These are phyloP conservation scores for Deilephila elpenor DNA, from an alignment of 2,888 invertebrate genomes.

Conservation along the genomic window DNA sequence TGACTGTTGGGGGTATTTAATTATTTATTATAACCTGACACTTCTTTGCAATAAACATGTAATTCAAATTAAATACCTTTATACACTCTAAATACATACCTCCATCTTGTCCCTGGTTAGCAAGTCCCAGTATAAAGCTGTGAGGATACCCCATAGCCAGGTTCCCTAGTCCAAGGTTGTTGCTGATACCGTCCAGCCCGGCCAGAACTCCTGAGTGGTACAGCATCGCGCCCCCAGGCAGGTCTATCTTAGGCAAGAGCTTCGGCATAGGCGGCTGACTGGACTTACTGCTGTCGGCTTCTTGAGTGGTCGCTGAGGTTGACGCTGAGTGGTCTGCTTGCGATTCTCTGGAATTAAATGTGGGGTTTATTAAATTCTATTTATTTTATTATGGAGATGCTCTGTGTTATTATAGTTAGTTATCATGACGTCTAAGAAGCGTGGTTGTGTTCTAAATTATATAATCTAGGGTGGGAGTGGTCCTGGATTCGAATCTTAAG, in stretches of 20 bases:
- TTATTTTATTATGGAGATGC: not conserved
- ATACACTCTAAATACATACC: slow-evolving; percentile 53
- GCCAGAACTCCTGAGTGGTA: slow-evolving; percentile 72
- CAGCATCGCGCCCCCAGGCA: slow-evolving; percentile 79
- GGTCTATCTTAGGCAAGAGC: slow-evolving; percentile 71
- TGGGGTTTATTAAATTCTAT: not conserved
- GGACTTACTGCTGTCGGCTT: slow-evolving; percentile 72
- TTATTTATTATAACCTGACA: too few relatives aligned
- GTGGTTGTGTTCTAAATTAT: too few relatives aligned
- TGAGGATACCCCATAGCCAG: slow-evolving; percentile 80
- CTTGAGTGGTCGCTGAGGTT: slow-evolving; percentile 71
- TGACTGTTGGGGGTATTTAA: too few relatives aligned
- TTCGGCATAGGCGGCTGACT: slow-evolving; percentile 63
- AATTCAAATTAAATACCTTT: too few relatives aligned
- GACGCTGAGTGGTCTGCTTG: slow-evolving; percentile 66
- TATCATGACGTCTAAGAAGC: too few relatives aligned
- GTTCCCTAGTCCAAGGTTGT: slow-evolving; percentile 73
- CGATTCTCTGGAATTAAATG: slow-evolving; percentile 56
- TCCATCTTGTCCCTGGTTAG: slow-evolving; percentile 79
- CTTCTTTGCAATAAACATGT: too few relatives aligned
- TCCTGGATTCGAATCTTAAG: too few relatives aligned
- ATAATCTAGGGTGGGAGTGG: too few relatives aligned
- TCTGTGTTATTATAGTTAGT: too few relatives aligned
- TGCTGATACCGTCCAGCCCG: slow-evolving; percentile 70
- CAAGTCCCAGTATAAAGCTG: slow-evolving; percentile 78